Conservation (phyloP, 2,113 vertebrate genomes). For the Tragelaphus buxtoni region DNA sequence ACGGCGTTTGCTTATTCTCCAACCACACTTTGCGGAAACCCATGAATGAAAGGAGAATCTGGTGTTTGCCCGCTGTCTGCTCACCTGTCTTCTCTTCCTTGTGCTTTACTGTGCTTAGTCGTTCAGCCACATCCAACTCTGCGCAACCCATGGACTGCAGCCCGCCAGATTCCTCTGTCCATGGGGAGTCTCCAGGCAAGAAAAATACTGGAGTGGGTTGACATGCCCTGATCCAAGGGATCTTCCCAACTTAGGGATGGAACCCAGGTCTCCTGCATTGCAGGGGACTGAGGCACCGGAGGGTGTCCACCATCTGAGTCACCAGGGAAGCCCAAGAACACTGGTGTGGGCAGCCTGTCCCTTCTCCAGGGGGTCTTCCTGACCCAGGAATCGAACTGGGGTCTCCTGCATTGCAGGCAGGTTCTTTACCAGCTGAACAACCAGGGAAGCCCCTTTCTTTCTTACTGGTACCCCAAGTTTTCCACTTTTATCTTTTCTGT, state of each 20-base stretch:
- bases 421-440: background rate
- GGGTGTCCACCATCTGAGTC: background rate
- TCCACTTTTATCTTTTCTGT: background rate
- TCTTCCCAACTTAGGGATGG: background rate
- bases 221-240: background rate
- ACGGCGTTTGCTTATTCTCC: background rate
- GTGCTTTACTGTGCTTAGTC: background rate
- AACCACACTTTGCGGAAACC: background rate
- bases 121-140: rapidly evolving
- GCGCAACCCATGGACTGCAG: background rate
- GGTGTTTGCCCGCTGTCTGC: rapidly evolving
- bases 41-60: background rate
- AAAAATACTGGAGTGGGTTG: background rate
- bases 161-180: background rate
- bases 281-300: background rate
- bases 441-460: background rate
- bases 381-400: background rate
- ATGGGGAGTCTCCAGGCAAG: background rate
- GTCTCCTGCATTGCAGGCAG: background rate
- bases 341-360: background rate
- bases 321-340: background rate
- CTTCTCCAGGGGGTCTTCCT: background rate
- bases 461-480: background rate
- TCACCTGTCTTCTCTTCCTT: background rate
- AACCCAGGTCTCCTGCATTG: background rate